Conservation (phyloP, 2,888 invertebrate species). For the Coelopa pilipes region DNA sequence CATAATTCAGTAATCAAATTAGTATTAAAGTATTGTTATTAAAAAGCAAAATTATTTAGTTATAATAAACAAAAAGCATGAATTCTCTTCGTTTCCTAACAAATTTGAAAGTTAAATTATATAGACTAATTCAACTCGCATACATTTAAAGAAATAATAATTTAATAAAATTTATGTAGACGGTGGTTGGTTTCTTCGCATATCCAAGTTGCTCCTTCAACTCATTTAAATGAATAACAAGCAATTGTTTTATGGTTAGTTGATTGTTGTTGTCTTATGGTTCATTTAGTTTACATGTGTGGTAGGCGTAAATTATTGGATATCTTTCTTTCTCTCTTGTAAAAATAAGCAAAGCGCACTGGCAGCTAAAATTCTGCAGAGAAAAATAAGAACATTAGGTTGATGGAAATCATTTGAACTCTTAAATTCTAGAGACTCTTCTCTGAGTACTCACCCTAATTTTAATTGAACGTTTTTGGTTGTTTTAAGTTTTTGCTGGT, state of each 20-base stretch:
- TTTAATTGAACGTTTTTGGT: constrained; percentile 32
- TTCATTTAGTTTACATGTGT: not conserved
- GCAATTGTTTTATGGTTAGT: constrained; percentile 30
- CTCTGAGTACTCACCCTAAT: constrained; percentile 20
- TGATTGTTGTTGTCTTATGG: constrained; percentile 29
- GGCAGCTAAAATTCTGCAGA: constrained; percentile 42
- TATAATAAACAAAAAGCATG: not conserved
- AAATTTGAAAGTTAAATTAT: constrained; percentile 4
- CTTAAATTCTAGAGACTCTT: not conserved
- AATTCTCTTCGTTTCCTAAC: too few relatives aligned
- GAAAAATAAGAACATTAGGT: not conserved
- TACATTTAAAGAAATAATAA: constrained; percentile 24
- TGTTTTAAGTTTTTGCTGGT: constrained; percentile 16
- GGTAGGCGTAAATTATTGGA: too few relatives aligned
- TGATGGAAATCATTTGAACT: not conserved
- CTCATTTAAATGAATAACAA: constrained; percentile 28
- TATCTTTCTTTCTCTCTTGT: constrained; percentile 14
- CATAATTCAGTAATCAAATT: constrained; percentile 13
- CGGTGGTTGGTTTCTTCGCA: constrained; percentile 35
- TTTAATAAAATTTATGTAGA: constrained; percentile 29
- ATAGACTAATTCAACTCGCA: constrained; percentile 1
- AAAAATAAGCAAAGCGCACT: constrained; percentile 48
- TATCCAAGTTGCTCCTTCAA: constrained; percentile 8
- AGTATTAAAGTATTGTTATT: constrained; percentile 4
- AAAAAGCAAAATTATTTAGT: not conserved